Evolutionary conservation across 2,888 invertebrate species (phyloP), one percentile per base, ranked within the genome.

Genomic region (Mactromeris polynyma): DNA sequence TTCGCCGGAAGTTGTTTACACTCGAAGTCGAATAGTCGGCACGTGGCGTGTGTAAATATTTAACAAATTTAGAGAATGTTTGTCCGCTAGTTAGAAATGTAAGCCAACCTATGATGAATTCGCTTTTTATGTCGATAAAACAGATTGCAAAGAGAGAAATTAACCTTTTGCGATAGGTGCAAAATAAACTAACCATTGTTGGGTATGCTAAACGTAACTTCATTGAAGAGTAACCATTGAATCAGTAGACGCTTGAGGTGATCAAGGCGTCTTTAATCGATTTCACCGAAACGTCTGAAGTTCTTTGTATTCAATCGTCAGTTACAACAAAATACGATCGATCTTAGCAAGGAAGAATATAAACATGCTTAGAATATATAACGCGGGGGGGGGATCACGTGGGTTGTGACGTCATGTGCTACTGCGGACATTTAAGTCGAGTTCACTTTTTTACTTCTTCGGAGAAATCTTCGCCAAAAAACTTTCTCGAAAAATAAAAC

Each of bases 11-110:
- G 86, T 88, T 88, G 88, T 90, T 90, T 88, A 90, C 88, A 69
- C 90, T 81, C 54, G 69, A 78, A 84, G 82, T 38, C 77, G 86
- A 85, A 89, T 87, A 73, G 79, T 54, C 80, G 86, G 84, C 89
- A 89, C 88, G 91, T 83, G 91, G 91, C 82, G 82, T 85, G 80
- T 38, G 86, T 89, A 90, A 90, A 90, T 90, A 90, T 90, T 90
- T 88, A 87, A 84, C 84, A 26, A 83, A 73, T 46, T 69, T 83
- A 82, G 77, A 58, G 78, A 78, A 77, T 86, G 40, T 82, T 82
- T 78, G 79, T 54, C 14, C 42, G 78, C 6, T n/a, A 33, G 42
- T 84, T 81, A 31, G 4, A 17, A 33, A 73, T 17, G 73, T 36
- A 19, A 73, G 33, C 31, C 31, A 33, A 73, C 33, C 33, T 73